Evolutionary conservation across 1,140 invertebrate species (phyloP), one percentile per base, ranked within the genome.

Genomic region (Parasteatoda tepidariorum): DNA sequence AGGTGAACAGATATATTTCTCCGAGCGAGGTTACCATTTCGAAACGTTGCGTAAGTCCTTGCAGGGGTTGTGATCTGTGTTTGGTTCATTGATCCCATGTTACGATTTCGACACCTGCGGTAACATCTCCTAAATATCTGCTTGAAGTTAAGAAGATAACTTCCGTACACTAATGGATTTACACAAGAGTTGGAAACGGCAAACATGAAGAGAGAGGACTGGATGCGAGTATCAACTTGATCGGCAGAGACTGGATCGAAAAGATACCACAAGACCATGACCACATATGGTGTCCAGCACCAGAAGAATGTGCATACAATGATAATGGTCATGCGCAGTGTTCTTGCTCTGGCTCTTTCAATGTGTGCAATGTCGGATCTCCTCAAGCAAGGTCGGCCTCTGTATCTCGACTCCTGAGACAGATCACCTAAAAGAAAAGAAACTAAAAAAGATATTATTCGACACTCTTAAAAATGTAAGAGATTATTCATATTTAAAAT

Each of bases 131-230:
- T 41, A 1, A 75, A 62, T 18, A 59, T 3, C n/a, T 61, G n/a
- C 24, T 62, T 61, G 28, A 84, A 83, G 55, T 86, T 85, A n/a
- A 86, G 38, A 7, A 86, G 90, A 86, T 93, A 93, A 67, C 92
- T 92, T 84, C 94, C 95, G 86, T 95, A 96, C 5, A 95, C 93
- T 28, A 95, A 88, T 0, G 94, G 94, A 88, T 95, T 94, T 88
- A 94, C 92, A 87, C 94, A 95, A 15, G 92, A 92, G 87, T 93
- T 93, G 22, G 91, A 92, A 0, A 93, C 92, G 0, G 92, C 92
- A 88, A 93, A 93, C 73, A 93, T 90, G 86, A 93, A 93, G 13
- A 93, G 87, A 15, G 89, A 89, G 31, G 92, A 91, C 86, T 93
- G 92, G 13, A 93, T 84, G 81, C 89, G 87, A n/a, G 87, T 85